Percentiles rank a stretch among this genome's conserved stretches.
These are phyloP conservation scores for Leptinotarsa rubiginosa DNA, from an alignment of 2,888 invertebrate genomes.

Conservation along the genomic window DNA sequence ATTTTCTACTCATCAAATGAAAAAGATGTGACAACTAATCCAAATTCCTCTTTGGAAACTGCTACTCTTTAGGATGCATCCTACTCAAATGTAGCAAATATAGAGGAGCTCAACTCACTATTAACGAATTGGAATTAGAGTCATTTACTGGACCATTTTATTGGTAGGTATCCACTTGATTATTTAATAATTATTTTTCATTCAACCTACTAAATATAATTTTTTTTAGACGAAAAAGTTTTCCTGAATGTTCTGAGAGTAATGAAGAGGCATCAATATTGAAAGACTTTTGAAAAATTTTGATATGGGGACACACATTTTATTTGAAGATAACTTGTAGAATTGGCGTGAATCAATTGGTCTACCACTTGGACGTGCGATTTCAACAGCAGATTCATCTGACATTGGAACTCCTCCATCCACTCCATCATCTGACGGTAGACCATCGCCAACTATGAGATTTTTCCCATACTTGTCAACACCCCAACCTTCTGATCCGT, in stretches of 20 bases:
- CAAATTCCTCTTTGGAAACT: no score
- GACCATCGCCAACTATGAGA: conserved; percentile 18
- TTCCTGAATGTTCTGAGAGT: conserved; percentile 30
- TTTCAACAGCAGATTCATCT: background rate
- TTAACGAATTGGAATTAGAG: conserved; percentile 19
- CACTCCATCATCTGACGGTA: conserved; percentile 8
- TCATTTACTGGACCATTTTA: conserved; percentile 22
- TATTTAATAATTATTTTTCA: conserved; percentile 7
- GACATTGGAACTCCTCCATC: conserved; percentile 10
- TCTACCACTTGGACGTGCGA: conserved; percentile 29
- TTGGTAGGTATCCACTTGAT: conserved; percentile 10
- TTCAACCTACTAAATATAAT: background rate
- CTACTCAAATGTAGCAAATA: background rate
- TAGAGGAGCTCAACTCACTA: background rate
- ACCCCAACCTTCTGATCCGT: conserved; percentile 16
- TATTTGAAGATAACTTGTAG: conserved; percentile 50
- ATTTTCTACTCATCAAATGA: no score
- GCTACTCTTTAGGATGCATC: no score
- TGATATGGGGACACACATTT: conserved; percentile 47
- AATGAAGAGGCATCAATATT: conserved; percentile 47
- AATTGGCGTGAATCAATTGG: conserved; percentile 45
- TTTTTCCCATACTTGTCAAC: background rate
- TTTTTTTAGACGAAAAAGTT: conserved; percentile 33
- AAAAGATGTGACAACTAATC: no score
- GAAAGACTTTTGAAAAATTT: conserved; percentile 43